Evolutionary conservation across 2,113 vertebrate species (phyloP).

Genomic region (Rhegmatorhina hoffmannsi): DNA sequence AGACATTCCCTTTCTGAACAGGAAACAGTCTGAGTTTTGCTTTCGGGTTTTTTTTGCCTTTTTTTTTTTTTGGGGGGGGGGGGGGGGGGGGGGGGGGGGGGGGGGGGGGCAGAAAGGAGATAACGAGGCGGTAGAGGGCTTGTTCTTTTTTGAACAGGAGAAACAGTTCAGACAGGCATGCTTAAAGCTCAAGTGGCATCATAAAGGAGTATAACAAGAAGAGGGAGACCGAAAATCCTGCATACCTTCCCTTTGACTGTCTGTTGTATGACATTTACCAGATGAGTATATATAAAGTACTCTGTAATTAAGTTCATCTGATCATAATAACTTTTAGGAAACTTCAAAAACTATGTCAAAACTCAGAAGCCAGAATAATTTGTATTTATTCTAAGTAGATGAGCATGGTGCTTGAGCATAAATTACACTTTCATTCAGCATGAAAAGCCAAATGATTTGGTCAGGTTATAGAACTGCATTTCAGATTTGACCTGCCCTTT

Average conservation of each 20-base stretch:
- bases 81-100: neutral
- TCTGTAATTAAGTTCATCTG: constrained; percentile 55
- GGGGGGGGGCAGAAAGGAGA: too few species aligned
- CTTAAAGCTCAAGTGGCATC: neutral
- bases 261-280: constrained; percentile 49
- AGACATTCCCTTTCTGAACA: neutral
- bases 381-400: constrained; percentile 54
- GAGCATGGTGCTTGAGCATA: neutral
- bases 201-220: neutral
- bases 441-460: neutral
- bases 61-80: fast-evolving
- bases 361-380: constrained; percentile 56
- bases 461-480: neutral
- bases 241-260: constrained; percentile 31
- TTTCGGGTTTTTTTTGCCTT: too few species aligned
- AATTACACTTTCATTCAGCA: neutral
- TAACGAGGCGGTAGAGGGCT: neutral
- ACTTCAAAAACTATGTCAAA: constrained; percentile 56
- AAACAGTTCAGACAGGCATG: neutral
- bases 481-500: neutral
- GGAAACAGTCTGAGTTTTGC: neutral
- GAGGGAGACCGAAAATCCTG: neutral
- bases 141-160: neutral
- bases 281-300: constrained; percentile 42
- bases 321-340: constrained; percentile 46